Evolutionary conservation across 2,888 invertebrate genomes (phyloP).

Genomic region (Amblyteles armatorius): DNA sequence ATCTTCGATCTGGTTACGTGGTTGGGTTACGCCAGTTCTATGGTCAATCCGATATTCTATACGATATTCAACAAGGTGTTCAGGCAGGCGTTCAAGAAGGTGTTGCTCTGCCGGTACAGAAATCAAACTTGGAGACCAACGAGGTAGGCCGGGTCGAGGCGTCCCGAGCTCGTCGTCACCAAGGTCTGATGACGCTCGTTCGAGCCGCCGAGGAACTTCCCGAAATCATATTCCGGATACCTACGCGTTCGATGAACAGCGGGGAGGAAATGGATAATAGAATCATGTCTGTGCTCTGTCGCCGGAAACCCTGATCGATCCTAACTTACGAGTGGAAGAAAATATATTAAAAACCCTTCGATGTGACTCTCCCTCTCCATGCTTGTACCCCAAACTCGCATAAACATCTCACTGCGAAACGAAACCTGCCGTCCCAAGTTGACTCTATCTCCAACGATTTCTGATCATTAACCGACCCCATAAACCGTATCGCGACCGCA

Average conservation of each 20-base stretch:
- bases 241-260: neutral
- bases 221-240: neutral
- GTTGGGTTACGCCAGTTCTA: slow-evolving; percentile 97
- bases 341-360: slow-evolving; percentile 1
- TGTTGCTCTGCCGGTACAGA: slow-evolving; percentile 91
- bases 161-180: slow-evolving; percentile 75
- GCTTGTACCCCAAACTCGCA: neutral
- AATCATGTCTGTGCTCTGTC: neutral
- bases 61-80: slow-evolving; percentile 98
- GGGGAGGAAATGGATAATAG: neutral
- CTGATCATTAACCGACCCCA: neutral
- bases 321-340: neutral
- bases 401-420: neutral
- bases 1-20: slow-evolving; percentile 95
- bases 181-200: slow-evolving; percentile 69
- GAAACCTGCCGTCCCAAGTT: neutral
- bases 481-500: slow-evolving; percentile 13
- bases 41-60: slow-evolving; percentile 98
- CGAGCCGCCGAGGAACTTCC: slow-evolving; percentile 21
- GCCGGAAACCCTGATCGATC: neutral
- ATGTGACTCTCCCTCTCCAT: neutral
- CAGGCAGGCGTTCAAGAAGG: slow-evolving; percentile 95
- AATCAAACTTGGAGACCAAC: slow-evolving; percentile 87
- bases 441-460: neutral
- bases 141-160: slow-evolving; percentile 83